Base-by-base conservation (phyloP, 2,888 invertebrate species). In the Euplagia quadripunctaria region DNA sequence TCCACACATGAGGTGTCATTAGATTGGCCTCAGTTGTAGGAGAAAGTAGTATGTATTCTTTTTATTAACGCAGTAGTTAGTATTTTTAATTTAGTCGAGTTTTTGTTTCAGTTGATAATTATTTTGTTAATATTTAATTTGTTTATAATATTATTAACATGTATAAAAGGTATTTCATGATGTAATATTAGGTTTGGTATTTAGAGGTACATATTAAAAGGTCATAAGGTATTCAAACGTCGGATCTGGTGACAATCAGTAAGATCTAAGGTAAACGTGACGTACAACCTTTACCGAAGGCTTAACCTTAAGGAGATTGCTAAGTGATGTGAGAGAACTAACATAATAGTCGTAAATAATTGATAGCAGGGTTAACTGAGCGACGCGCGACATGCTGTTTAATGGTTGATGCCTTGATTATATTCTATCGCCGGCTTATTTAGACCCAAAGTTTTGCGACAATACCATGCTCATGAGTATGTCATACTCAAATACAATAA, bases 221-320 rank as follows among this genome's bases (percentile, higher is more conserved):
- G n/a, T 67, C 52, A 41, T 31, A 9, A 65, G n/a, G 46, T 31
- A 67, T 52, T 42, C 17, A 55, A 11, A 16, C 9, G n/a, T 41
- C n/a, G 42, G 41, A 46, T 49, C 49, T 68, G 42, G 42, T 42
- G 12, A 43, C n/a, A 42, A 68, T 12, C 42, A 14, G 42, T 16
- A 42, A 17, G 14, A 20, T 55, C n/a, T 68, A 41, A 7, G n/a
- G 42, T 17, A 17, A 12, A 42, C n/a, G 42, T 68, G 41, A 42
- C 55, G 42, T 42, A n/a, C n/a, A n/a, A 16, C n/a, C n/a, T 64
- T 17, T 12, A 20, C 43, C n/a, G 0, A 46, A n/a, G 64, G 52
- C 67, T 67, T 55, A 42, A n/a, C 55, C 67, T 31, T 16, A 43
- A n/a, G 43, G 43, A 68, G 42, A 42, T 68, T 68, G 20, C 2